Base-by-base conservation (phyloP, 92 coral and sea anemone genomes). In the Epizoanthus ramosus region DNA sequence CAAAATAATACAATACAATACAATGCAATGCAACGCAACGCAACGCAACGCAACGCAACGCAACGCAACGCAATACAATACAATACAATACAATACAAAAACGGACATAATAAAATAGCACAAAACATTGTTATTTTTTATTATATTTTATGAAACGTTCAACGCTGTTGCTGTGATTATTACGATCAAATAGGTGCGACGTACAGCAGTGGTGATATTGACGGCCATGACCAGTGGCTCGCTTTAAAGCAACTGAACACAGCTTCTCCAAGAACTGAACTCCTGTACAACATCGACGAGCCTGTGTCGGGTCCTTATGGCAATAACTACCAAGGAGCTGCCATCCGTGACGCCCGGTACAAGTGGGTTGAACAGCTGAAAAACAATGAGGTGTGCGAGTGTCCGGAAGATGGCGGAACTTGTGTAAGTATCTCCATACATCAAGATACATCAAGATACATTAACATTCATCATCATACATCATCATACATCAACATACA, bases 261-360 rank as follows among this genome's bases (percentile, higher is more conserved):
- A 18, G 23, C 68, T 21, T 63, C 68, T 25, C 68, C 68, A 8
- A 63, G 68, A n/a, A 63, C 68, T 18, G 68, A 63, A 25, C 24
- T 63, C 23, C 25, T 63, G 31, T 18, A 18, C 68, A 63, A 63
- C 31, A n/a, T 63, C 23, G 68, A 63, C 68, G 68, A 63, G 68
- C 68, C 68, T 25, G 68, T 8, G 31, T 2, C 13, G 12, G 68
- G 23, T 6, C 68, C 68, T 63, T 63, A 25, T 24, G 23, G 24
- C 3, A 9, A 9, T 63, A 21, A 25, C 12, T 25, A 63, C 68
- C 6, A 25, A 9, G 68, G 68, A 3, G 68, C 68, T 3, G 68
- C 68, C 25, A 63, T 63, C 23, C 68, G 68, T 23, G 23, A 18
- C 23, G 68, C 5, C 23, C n/a, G 23, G 25, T 21, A 18, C 12